Base-by-base conservation (phyloP, 2,888 invertebrate species). In the Agrypnus murinus region DNA sequence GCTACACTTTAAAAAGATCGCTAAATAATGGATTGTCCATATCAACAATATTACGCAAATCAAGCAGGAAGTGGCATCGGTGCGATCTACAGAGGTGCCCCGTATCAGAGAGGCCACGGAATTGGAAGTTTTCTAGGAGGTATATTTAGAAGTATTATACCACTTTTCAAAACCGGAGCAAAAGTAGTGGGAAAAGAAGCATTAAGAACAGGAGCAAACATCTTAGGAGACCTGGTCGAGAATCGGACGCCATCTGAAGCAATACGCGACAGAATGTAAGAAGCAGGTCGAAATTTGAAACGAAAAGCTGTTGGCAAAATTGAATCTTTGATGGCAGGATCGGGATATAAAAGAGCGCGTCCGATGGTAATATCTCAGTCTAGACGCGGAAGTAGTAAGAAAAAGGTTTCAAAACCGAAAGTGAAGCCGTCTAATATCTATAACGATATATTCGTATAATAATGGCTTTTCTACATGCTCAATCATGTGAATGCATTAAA, bases 401-500 rank as follows among this genome's bases (percentile, higher is more conserved):
- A 32, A 50, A 50, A 9, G 50, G 19, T n/a, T 10, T 2, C 50
- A n/a, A 9, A 12, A n/a, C 1, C 4, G n/a, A 25, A 25, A 50
- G 25, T 15, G 9, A 17, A 45, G 1, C 17, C 9, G 15, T 12
- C 2, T 8, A 45, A 45, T 4, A 45, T 9, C n/a, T 19, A 25
- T 10, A 15, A 8, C 43, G 62, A 12, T 62, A 48, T 45, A 62
- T 36, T 34, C 32, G 9, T 10, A 10, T 8, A 63, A n/a, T n/a
- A 63, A 64, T 64, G 64, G 19, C 53, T 32, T 64, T 64, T 40
- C 17, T 64, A 40, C 53, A 64, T 38, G 64, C 64, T 12, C 36
- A 50, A 1, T 55, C 64, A 8, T 65, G 64, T 31, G 55, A 63
- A 17, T 63, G 53, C 25, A n/a, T 62, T 15, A 62, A 62, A 48